phyloP scores from a whole-genome alignment of 2,888 invertebrate species.

The Gisinianus flammeolus region DNA sequence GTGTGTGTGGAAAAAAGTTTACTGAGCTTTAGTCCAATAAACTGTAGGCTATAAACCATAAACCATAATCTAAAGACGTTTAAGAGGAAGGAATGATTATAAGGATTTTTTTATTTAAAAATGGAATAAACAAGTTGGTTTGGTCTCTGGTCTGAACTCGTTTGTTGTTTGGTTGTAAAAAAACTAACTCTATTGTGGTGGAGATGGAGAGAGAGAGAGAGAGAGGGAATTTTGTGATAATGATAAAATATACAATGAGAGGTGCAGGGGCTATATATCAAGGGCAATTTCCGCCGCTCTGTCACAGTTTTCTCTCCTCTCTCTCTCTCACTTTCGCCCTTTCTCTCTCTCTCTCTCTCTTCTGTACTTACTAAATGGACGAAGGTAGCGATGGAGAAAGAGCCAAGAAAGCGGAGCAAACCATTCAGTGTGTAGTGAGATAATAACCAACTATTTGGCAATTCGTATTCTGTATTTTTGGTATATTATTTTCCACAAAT shows the following conservation, averaged over 20 bases:
- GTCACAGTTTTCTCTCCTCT: not conserved
- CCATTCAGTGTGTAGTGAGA: not conserved
- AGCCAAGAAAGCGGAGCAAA: not conserved
- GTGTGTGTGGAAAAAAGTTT: no score
- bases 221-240: conserved; percentile 13
- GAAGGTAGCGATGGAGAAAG: not conserved
- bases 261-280: conserved; percentile 5
- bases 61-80: no score
- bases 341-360: not conserved
- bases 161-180: no score
- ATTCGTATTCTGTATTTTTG: not conserved
- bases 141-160: no score
- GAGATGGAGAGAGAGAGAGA: not conserved
- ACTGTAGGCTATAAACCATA: no score
- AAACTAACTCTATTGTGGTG: no score
- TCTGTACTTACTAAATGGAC: not conserved
- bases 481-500: not conserved
- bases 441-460: not conserved
- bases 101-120: no score
- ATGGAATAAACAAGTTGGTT: no score
- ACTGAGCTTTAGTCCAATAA: no score
- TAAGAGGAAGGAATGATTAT: no score
- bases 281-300: not conserved
- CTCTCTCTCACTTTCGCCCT: not conserved
- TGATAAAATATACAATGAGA: not conserved